Evolutionary conservation across 1,140 invertebrate genomes (phyloP), one percentile per base, ranked within the genome.

Genomic region (Drosophila eugracilis): DNA sequence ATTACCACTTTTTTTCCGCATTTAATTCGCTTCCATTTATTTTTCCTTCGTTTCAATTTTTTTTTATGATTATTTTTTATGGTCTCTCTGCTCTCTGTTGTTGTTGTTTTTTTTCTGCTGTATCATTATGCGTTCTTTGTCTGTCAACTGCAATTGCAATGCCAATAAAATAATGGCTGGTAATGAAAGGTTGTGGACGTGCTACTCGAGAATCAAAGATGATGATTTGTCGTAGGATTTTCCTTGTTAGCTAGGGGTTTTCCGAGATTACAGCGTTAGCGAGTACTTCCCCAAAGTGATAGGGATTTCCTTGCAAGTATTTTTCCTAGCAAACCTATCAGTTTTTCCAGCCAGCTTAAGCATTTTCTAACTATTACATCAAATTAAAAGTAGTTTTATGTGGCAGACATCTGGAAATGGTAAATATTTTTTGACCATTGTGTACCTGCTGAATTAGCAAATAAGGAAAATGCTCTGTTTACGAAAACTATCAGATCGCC

Each of bases 1-100:
- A 88, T 88, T 88, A 88, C 70, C 84, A 83, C 75, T 89, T 88
- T 86, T 36, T 81, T 86, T 75, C 75, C 65, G 65, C 83, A 78
- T 81, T 81, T 81, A 81, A 88, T 86, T 88, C 44, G 67, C 60
- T 62, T 30, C 44, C 32, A 44, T 48, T 65, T 53, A 58, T 44
- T 53, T 21, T 17, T 12, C 22, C 5, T 45, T 10, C 5, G 10
- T 4, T 73, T 19, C 28, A 45, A n/a, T 34, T 41, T 22, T 54
- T 67, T 54, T 44, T 9, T 45, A 17, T 69, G 24, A 39, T 55
- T 59, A 45, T 47, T 45, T 57, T 21, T 44, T 58, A n/a, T n/a
- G n/a, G n/a, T n/a, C n/a, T n/a, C n/a, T n/a, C n/a, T n/a, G n/a
- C n/a, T n/a, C n/a, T n/a, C n/a, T n/a, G n/a, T n/a, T n/a, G n/a